Conservation (phyloP, 1,140 invertebrate species). For the Hycleus phaleratus region DNA sequence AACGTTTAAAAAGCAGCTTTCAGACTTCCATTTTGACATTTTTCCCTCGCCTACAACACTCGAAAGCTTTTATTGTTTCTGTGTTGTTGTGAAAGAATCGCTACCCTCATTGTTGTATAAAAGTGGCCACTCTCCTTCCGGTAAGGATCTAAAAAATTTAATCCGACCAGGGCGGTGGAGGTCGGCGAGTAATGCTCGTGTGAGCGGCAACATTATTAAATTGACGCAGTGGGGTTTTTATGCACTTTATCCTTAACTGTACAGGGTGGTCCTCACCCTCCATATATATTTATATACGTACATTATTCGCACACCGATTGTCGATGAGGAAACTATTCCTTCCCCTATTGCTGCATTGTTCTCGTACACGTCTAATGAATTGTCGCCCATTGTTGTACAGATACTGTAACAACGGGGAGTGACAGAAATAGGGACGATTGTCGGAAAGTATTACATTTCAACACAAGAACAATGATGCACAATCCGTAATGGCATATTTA, state of each 20-base stretch:
- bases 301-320: no score
- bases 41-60: no score
- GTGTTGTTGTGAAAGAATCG: no score
- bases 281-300: no score
- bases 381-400: constrained; percentile 17
- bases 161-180: constrained; percentile 16
- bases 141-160: constrained; percentile 24
- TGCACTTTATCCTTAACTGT: constrained; percentile 24
- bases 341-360: constrained; percentile 14
- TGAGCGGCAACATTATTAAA: constrained; percentile 37
- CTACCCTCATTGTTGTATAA: background rate
- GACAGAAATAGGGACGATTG: constrained; percentile 10
- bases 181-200: constrained; percentile 23
- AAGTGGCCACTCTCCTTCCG: constrained; percentile 12
- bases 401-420: constrained; percentile 3
- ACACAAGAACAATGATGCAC: no score
- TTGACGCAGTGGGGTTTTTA: constrained; percentile 36
- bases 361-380: constrained; percentile 17
- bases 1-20: no score
- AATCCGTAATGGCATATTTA: no score
- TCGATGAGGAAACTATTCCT: constrained; percentile 4
- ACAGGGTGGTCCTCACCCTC: background rate
- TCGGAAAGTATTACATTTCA: constrained; percentile 10
- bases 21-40: no score
- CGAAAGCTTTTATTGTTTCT: no score